phyloP scores from a whole-genome alignment of 53 echinoderm and acorn worm species.

The Patiria pectinifera region DNA sequence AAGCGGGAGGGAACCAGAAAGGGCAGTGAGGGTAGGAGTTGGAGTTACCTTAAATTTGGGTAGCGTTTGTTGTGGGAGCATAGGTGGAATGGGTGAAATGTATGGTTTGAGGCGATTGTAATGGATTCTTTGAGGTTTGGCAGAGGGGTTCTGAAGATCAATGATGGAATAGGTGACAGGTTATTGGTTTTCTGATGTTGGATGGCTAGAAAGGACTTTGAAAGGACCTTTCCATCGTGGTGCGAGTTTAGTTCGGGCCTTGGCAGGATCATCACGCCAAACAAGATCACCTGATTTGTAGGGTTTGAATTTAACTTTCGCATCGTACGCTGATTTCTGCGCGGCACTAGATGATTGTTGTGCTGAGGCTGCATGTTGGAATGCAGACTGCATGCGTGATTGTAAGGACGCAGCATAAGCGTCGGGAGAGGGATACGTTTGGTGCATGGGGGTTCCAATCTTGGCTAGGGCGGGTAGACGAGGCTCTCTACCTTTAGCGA shows the following conservation, averaged over 20 bases:
- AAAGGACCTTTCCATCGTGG: conserved; percentile 39
- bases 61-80: no score
- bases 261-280: conserved; percentile 17
- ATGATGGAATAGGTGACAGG: conserved; percentile 26
- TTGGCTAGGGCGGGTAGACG: conserved; percentile 39
- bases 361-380: background rate
- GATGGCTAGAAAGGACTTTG: background rate
- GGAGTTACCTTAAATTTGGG: no score
- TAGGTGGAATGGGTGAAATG: no score
- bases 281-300: conserved; percentile 27
- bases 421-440: background rate
- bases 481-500: conserved; percentile 66
- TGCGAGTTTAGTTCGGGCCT: background rate
- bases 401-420: background rate
- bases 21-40: no score
- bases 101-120: no score
- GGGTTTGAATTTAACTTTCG: background rate
- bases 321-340: background rate
- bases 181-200: background rate
- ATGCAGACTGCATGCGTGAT: background rate
- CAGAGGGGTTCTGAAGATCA: background rate
- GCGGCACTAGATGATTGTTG: background rate
- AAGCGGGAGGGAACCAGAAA: no score
- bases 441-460: background rate
- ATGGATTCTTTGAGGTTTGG: background rate